Conservation (phyloP, 2,888 invertebrate genomes). For the Scaptomyza flava region DNA sequence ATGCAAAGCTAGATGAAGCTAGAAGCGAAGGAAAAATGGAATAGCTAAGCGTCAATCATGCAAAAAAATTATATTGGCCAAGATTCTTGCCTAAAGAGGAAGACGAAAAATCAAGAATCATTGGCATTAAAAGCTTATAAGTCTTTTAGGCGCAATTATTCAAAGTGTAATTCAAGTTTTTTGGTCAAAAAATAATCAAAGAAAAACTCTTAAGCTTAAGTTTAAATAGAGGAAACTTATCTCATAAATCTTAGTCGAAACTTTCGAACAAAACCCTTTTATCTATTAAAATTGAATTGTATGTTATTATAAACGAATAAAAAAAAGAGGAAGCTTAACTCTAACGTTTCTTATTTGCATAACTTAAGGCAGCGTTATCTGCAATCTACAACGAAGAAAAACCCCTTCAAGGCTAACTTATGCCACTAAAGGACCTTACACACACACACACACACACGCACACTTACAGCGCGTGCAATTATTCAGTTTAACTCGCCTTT, state of each 20-base stretch:
- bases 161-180: too few species aligned
- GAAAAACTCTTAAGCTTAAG: too few species aligned
- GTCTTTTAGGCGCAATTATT: too few species aligned
- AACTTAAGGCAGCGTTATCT: slow-evolving; percentile 1
- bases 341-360: slow-evolving; percentile 12
- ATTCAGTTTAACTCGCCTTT: slow-evolving; percentile 30
- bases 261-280: not conserved
- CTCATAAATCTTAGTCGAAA: not conserved
- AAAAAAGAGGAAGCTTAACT: slow-evolving; percentile 1
- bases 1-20: not conserved
- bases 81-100: not conserved
- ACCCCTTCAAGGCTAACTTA: not conserved
- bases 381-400: not conserved
- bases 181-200: too few species aligned
- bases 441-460: slow-evolving; percentile 1
- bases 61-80: not conserved
- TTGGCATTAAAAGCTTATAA: too few species aligned
- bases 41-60: not conserved
- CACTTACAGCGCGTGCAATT: slow-evolving; percentile 21
- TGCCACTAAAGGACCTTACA: not conserved
- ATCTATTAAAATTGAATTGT: slow-evolving; percentile 11
- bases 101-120: too few species aligned
- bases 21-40: not conserved
- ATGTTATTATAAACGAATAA: slow-evolving; percentile 4
- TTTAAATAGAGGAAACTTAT: not conserved